Evolutionary conservation across 2,797 vertebrate genomes (phyloP).

Genomic region (Vultur gryphus): DNA sequence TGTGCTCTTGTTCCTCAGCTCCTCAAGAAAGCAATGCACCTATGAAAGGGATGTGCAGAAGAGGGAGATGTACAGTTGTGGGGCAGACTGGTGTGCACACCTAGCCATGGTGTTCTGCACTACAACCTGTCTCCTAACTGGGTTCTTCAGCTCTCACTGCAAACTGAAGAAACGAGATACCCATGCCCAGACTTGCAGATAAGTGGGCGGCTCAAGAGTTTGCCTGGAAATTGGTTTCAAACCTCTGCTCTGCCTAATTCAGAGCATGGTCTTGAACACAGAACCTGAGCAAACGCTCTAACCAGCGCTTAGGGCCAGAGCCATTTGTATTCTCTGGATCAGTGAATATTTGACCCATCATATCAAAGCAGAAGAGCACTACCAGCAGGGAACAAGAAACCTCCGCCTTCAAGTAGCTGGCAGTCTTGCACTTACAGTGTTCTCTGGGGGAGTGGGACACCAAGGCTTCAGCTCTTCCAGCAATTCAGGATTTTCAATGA

Average conservation of each 20-base stretch:
- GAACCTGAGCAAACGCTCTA: not conserved
- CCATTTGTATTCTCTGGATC: not conserved
- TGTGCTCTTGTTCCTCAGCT: not conserved
- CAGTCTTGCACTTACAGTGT: not conserved
- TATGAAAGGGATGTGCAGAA: not conserved
- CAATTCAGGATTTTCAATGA: not conserved
- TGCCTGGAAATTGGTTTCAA: not conserved
- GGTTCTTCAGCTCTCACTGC: not conserved
- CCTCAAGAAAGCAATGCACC: not conserved
- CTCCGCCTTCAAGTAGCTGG: not conserved
- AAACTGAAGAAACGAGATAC: not conserved
- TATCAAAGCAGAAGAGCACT: not conserved
- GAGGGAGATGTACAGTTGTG: not conserved
- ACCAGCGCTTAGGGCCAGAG: not conserved
- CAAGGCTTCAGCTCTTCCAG: not conserved
- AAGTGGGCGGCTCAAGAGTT: not conserved
- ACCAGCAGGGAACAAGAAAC: not conserved
- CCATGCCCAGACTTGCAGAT: accelerated
- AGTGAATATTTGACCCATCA: not conserved
- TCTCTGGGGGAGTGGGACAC: not conserved
- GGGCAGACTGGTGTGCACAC: not conserved
- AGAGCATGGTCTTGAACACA: not conserved
- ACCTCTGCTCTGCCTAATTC: not conserved
- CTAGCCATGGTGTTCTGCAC: not conserved
- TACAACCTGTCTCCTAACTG: not conserved